phyloP scores from a whole-genome alignment of 2,113 vertebrate species.

The Aspiorhynchus laticeps region DNA sequence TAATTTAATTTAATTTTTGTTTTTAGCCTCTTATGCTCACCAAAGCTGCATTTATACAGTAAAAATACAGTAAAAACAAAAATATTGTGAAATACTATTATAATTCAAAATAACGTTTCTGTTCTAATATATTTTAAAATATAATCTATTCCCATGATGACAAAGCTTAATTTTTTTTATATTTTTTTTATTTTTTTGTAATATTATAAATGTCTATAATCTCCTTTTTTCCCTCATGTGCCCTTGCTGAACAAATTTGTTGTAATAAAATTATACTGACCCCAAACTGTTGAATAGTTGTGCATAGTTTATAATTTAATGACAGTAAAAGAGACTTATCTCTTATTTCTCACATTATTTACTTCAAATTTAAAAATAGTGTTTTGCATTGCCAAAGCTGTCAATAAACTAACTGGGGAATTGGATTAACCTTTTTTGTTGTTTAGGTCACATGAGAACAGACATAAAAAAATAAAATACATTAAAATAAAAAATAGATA shows the following conservation, averaged over 20 bases:
- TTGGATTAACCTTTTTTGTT: neutral
- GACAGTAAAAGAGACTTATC: neutral
- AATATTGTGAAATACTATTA: neutral
- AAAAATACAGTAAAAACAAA: neutral
- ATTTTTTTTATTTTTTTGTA: no score
- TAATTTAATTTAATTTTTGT: no score
- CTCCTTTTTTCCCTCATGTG: no score
- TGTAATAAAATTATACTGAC: no score
- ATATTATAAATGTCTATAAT: no score
- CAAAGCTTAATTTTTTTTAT: neutral
- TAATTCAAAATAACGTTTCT: neutral
- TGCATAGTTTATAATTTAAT: neutral
- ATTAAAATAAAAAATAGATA: no score
- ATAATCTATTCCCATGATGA: neutral
- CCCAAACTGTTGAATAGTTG: neutral
- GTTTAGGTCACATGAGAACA: neutral
- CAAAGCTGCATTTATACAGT: neutral
- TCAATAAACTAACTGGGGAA: neutral
- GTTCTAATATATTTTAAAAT: neutral
- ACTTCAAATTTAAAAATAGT: neutral
- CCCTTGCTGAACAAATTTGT: no score
- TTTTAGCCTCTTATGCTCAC: neutral
- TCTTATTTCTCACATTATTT: neutral
- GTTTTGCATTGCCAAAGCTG: neutral
- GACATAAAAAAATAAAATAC: no score